A percentile compares a stretch with the other conserved stretches of the same genome.
Evolutionary conservation across 2,113 vertebrate genomes (phyloP).

Genomic region (Planiliza haematocheilus): DNA sequence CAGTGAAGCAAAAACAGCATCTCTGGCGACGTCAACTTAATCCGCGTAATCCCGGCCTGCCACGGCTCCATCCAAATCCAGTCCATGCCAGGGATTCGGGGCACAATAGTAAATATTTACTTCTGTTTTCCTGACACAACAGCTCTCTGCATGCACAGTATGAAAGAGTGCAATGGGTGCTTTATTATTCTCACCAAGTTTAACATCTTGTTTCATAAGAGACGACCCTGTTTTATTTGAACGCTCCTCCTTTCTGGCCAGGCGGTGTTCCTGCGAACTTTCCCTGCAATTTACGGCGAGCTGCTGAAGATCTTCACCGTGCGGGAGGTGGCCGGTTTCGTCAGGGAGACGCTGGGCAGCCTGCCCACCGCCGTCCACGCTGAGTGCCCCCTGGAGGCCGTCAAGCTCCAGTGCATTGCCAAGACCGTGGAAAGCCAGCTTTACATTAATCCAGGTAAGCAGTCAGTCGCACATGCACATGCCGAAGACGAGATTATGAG

Average conservation of each 20-base stretch:
- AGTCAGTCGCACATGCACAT: not conserved
- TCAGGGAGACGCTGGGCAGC: constrained; percentile 94
- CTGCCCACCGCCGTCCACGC: constrained; percentile 88
- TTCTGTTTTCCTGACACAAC: constrained; percentile 1
- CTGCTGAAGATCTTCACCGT: constrained; percentile 96
- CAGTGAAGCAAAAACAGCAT: not conserved
- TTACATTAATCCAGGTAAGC: constrained; percentile 92
- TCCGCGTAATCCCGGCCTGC: constrained; percentile 26
- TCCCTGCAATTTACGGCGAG: constrained; percentile 93
- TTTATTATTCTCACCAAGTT: too few relatives aligned
- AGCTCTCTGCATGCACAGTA: too few relatives aligned
- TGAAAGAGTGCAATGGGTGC: too few relatives aligned
- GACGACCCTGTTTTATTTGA: not conserved
- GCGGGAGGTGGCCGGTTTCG: constrained; percentile 94
- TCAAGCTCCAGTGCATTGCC: constrained; percentile 95
- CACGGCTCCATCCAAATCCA: constrained; percentile 11
- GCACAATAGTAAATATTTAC: constrained; percentile 3
- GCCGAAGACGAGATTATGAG: constrained; percentile 15
- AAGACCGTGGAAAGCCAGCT: constrained; percentile 96
- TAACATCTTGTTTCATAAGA: too few relatives aligned
- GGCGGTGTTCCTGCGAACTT: constrained; percentile 96
- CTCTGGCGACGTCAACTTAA: too few relatives aligned
- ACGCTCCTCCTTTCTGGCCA: constrained; percentile 46
- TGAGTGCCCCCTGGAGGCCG: constrained; percentile 93
- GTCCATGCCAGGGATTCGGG: constrained; percentile 1